phyloP scores from a whole-genome alignment of 2,888 invertebrate species.

The Drosophila lacicola region DNA sequence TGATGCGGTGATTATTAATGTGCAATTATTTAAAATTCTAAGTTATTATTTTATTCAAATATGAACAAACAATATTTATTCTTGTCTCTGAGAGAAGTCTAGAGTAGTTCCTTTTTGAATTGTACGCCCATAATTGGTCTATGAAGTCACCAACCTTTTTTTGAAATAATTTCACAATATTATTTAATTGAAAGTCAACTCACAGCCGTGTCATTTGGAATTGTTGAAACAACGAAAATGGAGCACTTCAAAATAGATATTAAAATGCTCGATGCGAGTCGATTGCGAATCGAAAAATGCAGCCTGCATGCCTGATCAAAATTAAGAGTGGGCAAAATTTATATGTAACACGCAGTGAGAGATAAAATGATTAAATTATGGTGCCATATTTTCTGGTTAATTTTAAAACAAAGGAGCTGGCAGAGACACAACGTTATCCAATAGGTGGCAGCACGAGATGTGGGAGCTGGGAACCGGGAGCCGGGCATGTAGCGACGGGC shows the following conservation, averaged over 20 bases:
- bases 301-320: conserved; percentile 64
- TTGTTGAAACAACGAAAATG: conserved; percentile 61
- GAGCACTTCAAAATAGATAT: conserved; percentile 54
- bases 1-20: too few species aligned
- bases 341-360: conserved; percentile 41
- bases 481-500: conserved; percentile 39
- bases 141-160: not conserved
- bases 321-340: conserved; percentile 52
- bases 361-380: conserved; percentile 64
- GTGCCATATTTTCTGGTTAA: conserved; percentile 59
- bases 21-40: too few species aligned
- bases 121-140: not conserved
- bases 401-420: conserved; percentile 42
- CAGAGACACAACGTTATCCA: conserved; percentile 7
- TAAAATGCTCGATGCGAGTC: conserved; percentile 63
- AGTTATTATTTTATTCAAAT: not conserved
- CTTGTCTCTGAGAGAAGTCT: too few species aligned
- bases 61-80: too few species aligned
- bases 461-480: conserved; percentile 21
- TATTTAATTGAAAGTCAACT: conserved; percentile 42
- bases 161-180: conserved; percentile 23
- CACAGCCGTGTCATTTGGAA: conserved; percentile 57
- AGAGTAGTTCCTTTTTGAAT: not conserved
- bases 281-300: conserved; percentile 53
- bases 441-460: not conserved